Conservation (phyloP, 2,797 vertebrate species). For the Poeciliopsis presidionis region DNA sequence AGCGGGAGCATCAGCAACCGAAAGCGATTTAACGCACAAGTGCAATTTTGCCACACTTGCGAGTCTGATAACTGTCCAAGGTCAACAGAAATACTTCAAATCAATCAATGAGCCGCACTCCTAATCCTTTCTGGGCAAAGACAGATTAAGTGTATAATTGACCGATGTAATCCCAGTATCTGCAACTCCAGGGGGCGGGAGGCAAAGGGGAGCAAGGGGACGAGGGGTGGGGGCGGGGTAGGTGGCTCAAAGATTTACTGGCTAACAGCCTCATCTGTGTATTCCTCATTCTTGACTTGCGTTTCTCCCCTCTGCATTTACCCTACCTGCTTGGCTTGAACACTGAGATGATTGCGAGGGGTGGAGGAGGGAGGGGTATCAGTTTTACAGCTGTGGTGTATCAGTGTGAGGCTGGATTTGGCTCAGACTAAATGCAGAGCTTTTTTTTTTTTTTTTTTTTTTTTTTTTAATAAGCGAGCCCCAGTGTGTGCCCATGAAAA, state of each 20-base stretch:
- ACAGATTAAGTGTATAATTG: constrained; percentile 99
- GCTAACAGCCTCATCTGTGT: constrained; percentile 31
- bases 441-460: too few species aligned
- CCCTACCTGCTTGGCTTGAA: constrained; percentile 14
- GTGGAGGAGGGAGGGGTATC: constrained; percentile 10
- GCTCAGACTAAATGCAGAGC: constrained; percentile 88
- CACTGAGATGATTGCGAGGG: not conserved
- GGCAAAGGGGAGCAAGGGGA: not conserved
- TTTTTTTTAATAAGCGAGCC: too few species aligned
- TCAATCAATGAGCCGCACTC: constrained; percentile 90
- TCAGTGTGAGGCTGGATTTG: constrained; percentile 87
- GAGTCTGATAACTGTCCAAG: constrained; percentile 92
- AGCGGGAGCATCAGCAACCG: constrained; percentile 74
- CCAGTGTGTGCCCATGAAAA: too few species aligned
- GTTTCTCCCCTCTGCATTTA: not conserved
- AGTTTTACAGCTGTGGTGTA: constrained; percentile 58
- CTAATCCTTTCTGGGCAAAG: constrained; percentile 87
- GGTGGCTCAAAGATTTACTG: constrained; percentile 22
- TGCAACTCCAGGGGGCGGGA: constrained; percentile 67
- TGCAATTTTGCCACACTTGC: constrained; percentile 82
- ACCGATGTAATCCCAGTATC: constrained; percentile 96
- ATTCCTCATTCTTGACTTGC: constrained; percentile 20
- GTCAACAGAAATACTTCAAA: constrained; percentile 93
- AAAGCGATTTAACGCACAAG: constrained; percentile 88
- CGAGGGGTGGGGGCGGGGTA: not conserved